These are phyloP conservation scores for Sarcoramphus papa DNA, from an alignment of 2,797 vertebrate genomes.

Conservation along the genomic window DNA sequence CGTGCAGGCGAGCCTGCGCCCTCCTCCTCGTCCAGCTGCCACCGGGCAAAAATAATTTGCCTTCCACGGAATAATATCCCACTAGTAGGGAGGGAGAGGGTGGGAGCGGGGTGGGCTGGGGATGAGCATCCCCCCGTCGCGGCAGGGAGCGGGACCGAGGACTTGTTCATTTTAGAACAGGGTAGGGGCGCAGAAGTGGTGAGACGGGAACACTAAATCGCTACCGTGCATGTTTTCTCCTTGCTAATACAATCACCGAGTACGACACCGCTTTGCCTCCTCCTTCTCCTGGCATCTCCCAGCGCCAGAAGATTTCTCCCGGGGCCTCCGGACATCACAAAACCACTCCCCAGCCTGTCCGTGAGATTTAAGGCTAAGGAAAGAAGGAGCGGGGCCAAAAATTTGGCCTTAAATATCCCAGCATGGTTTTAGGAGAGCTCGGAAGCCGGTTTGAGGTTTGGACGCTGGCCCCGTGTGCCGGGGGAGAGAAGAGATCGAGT, in stretches of 20 bases:
- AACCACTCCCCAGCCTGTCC: not conserved
- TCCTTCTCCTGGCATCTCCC: not conserved
- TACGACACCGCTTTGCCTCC: not conserved
- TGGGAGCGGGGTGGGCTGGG: not conserved
- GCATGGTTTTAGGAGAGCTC: not conserved
- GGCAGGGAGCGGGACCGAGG: not conserved
- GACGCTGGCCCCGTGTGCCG: not conserved
- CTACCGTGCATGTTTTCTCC: conserved; percentile 37
- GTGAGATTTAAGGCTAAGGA: not conserved
- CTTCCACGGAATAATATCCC: not conserved
- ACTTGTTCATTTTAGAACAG: conserved; percentile 28
- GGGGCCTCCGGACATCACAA: accelerated
- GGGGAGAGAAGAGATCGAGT: not conserved
- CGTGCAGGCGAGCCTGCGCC: not conserved
- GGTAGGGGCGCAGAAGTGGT: not conserved
- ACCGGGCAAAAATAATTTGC: not conserved
- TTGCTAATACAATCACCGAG: not conserved
- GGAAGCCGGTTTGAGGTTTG: not conserved
- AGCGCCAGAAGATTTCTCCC: accelerated
- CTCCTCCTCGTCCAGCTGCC: not conserved
- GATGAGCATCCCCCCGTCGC: accelerated
- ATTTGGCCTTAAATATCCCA: not conserved
- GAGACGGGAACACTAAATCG: not conserved
- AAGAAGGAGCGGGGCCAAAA: not conserved
- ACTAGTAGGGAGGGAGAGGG: not conserved